Conservation (phyloP, 2,113 vertebrate species). For the Vidua macroura region DNA sequence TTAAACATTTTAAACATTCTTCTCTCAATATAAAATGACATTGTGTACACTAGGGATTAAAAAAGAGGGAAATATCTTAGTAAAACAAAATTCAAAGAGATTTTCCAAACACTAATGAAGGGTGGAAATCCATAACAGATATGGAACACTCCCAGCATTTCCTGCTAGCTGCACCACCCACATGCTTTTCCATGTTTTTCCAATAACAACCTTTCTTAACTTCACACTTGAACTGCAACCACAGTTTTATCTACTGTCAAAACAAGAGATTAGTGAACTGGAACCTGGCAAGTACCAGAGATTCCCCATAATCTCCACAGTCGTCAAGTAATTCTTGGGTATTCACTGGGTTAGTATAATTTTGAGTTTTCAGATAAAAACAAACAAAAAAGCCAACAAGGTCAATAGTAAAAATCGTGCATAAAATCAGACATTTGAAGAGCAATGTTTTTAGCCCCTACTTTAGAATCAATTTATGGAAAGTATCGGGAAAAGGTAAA, state of each 20-base stretch:
- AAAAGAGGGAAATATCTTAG: not conserved
- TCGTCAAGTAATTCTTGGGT: not conserved
- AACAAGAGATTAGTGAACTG: not conserved
- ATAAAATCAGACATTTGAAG: not conserved
- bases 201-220: not conserved
- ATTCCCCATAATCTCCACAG: not conserved
- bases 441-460: not conserved
- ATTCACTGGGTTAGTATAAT: not conserved
- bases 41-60: fast-evolving
- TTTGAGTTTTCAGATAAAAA: not conserved
- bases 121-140: not conserved
- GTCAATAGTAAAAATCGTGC: not conserved
- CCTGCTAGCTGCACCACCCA: not conserved
- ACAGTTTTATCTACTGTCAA: not conserved
- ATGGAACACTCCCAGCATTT: not conserved
- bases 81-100: not conserved
- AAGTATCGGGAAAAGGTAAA: fast-evolving
- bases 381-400: fast-evolving
- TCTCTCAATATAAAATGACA: not conserved
- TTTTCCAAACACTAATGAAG: not conserved
- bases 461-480: not conserved
- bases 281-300: not conserved
- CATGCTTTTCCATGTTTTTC: not conserved
- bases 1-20: not conserved
- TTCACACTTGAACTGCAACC: not conserved